These are phyloP conservation scores for Fabriciana adippe DNA, from an alignment of 2,888 invertebrate species.

Conservation along the genomic window DNA sequence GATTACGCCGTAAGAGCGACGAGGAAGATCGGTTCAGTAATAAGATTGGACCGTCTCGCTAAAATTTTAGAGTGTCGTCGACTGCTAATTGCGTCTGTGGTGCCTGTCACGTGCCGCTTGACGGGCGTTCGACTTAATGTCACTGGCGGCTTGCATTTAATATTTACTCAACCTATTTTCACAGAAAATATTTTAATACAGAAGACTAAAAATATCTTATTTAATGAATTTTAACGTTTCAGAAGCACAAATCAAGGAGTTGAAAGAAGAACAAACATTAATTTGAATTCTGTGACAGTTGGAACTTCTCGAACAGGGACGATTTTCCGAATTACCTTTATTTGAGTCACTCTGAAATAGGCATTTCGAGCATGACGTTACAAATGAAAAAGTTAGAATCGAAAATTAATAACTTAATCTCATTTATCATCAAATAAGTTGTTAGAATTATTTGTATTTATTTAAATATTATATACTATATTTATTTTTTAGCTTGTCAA, in stretches of 20 bases:
- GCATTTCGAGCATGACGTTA: constrained; percentile 77
- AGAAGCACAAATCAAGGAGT: constrained; percentile 66
- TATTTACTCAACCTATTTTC: constrained; percentile 9
- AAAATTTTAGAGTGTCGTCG: constrained; percentile 80
- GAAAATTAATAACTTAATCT: constrained; percentile 81
- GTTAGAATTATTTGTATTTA: neutral
- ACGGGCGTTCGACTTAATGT: constrained; percentile 29
- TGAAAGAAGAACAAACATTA: constrained; percentile 75
- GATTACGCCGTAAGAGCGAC: constrained; percentile 81
- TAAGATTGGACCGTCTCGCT: constrained; percentile 80
- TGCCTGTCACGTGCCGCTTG: constrained; percentile 47
- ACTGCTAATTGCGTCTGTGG: constrained; percentile 77
- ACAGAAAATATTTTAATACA: constrained; percentile 11
- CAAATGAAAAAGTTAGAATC: constrained; percentile 81
- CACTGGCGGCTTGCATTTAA: constrained; percentile 16
- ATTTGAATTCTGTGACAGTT: constrained; percentile 78
- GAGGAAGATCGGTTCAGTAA: constrained; percentile 80
- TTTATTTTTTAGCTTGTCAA: neutral
- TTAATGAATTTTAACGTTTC: constrained; percentile 59
- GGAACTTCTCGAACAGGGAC: constrained; percentile 74
- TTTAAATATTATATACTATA: neutral
- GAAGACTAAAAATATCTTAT: constrained; percentile 46
- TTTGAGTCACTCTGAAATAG: constrained; percentile 71
- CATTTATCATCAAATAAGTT: constrained; percentile 70
- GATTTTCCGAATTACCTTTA: constrained; percentile 77